Conservation (phyloP, 1,140 invertebrate genomes). For the Camponotus pennsylvanicus region DNA sequence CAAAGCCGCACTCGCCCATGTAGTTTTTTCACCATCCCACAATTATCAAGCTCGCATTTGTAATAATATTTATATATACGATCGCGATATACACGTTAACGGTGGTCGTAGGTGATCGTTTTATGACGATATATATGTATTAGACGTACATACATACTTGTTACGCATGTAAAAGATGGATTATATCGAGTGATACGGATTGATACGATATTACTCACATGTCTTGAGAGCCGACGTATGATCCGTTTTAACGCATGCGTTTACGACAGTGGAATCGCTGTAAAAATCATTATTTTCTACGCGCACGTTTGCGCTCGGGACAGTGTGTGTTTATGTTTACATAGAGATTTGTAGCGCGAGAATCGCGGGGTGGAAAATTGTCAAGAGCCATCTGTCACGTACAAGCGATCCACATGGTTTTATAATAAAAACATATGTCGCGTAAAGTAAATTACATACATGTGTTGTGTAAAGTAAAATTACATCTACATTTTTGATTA, state of each 20-base stretch:
- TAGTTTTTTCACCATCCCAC: slow-evolving; percentile 13
- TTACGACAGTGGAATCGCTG: slow-evolving; percentile 27
- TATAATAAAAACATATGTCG: not conserved
- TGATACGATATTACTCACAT: slow-evolving; percentile 54
- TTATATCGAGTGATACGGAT: slow-evolving; percentile 60
- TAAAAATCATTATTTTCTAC: slow-evolving; percentile 56
- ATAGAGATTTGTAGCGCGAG: slow-evolving; percentile 29
- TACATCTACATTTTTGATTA: too few relatives aligned
- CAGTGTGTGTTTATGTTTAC: slow-evolving; percentile 1
- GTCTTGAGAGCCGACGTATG: slow-evolving; percentile 55
- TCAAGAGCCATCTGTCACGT: slow-evolving; percentile 13
- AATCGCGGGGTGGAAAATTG: slow-evolving; percentile 37
- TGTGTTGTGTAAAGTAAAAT: not conserved
- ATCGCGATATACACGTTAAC: slow-evolving; percentile 37
- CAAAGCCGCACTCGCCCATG: slow-evolving; percentile 13
- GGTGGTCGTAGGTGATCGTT: slow-evolving; percentile 30
- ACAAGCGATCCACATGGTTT: not conserved
- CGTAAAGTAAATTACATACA: not conserved
- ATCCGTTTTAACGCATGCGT: slow-evolving; percentile 37
- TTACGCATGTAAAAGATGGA: slow-evolving; percentile 57
- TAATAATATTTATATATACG: slow-evolving; percentile 15
- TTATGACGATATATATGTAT: slow-evolving; percentile 25
- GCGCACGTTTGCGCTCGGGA: slow-evolving; percentile 28
- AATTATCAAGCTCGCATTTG: slow-evolving; percentile 22
- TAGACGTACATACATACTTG: slow-evolving; percentile 36